Conservation (phyloP, 2,888 invertebrate species). For the Orchesellides sinensis region DNA sequence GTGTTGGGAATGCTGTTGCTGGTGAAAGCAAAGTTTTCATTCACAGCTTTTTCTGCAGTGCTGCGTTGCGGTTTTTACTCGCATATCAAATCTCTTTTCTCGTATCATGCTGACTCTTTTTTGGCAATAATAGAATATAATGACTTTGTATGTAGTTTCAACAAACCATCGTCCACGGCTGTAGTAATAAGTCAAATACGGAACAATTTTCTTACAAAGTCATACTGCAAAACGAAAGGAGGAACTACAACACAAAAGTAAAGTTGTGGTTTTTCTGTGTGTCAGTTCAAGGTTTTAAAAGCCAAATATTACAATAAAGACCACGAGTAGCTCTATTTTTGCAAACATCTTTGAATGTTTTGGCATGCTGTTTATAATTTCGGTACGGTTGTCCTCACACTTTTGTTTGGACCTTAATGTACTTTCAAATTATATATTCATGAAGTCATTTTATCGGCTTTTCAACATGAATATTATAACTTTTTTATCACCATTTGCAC, state of each 20-base stretch:
- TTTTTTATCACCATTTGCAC: conserved; percentile 36
- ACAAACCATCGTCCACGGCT: neutral
- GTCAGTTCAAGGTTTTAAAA: conserved; percentile 10
- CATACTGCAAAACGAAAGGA: neutral
- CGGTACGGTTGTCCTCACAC: conserved; percentile 25
- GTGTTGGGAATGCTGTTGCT: neutral
- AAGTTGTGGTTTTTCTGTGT: conserved; percentile 3
- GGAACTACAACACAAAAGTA: conserved; percentile 17
- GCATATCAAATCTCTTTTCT: too few relatives aligned
- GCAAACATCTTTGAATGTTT: conserved; percentile 6
- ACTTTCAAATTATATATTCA: conserved; percentile 41
- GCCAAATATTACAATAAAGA: neutral
- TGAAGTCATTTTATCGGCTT: conserved; percentile 19
- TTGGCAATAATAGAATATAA: conserved; percentile 14
- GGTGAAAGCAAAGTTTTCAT: conserved; percentile 64
- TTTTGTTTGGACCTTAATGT: conserved; percentile 26
- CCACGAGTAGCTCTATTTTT: too few relatives aligned
- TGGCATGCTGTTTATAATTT: conserved; percentile 29
- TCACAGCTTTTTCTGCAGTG: conserved; percentile 24
- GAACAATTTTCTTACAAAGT: conserved; percentile 22
- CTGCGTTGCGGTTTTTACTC: conserved; percentile 16
- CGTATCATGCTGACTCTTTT: too few relatives aligned
- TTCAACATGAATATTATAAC: neutral
- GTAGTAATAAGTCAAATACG: neutral
- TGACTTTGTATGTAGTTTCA: neutral